Evolutionary conservation across 2,113 vertebrate species (phyloP), one percentile per base, ranked within the genome.

Genomic region (Euleptes europaea): DNA sequence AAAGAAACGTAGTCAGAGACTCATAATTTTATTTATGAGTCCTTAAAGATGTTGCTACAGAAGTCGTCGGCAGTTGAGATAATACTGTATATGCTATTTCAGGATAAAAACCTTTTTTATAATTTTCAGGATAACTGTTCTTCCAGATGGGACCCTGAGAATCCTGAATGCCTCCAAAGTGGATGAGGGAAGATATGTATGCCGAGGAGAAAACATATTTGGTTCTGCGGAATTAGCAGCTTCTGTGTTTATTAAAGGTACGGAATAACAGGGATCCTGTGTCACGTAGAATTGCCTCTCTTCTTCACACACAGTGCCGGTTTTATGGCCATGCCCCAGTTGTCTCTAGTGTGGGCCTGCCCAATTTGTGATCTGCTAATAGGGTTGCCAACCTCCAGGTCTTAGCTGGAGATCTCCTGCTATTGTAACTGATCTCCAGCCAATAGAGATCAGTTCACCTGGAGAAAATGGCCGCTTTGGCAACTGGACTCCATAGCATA

Each of bases 181-280:
- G 21, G 98, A 99, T 86, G 98, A 99, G 94, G 98, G 98, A 66
- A 96, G 91, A 78, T 99, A 99, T 33, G 85, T 96, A 86, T 99
- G 98, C 93, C 96, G 92, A 88, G 98, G 97, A 3, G 97, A 98
- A 93, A 99, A 99, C 91, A 89, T 98, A 92, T 97, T 99, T 92
- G 98, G 98, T 88, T 97, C 97, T 15, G 98, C 98, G 54, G 98
- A 98, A 95, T 97, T 98, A 92, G 91, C 95, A 88, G 96, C 97
- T 87, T 95, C 96, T 2, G 85, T 99, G 70, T 98, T 96, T 94
- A 97, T 99, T 87, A 99, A 99, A 98, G 98, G 98, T 99, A 97
- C 95, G 93, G 86, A 87, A 78, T 87, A 65, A 42, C 44, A 2
- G 0, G 60, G 83, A 33, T 23, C 3, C 40, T 47, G 15, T 33